Base-by-base conservation (phyloP, 2,797 vertebrate genomes). In the Heterohyrax brucei region DNA sequence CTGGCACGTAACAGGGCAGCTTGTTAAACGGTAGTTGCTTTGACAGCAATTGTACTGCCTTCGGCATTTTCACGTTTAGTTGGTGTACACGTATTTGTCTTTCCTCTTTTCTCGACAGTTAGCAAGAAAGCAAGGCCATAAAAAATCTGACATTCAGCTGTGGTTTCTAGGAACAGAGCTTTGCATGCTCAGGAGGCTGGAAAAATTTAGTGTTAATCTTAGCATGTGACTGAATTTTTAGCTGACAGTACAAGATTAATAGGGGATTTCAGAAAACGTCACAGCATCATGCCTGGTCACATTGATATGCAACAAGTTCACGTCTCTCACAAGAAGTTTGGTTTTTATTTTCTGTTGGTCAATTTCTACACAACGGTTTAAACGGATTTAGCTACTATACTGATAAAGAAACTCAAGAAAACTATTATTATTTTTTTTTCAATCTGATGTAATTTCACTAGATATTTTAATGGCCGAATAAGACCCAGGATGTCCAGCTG, bases 151-250 rank as follows among this genome's bases (percentile, higher is more conserved):
- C 44, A 62, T 79, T 82, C 84, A 84, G 56, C 39, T 24, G 56
- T 62, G 83, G 44, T 53, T 82, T 79, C 75, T 85, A 78, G 88
- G 5, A 82, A 59, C 8, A 33, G 61, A 88, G 86, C 16, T 91
- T 19, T 48, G 46, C 28, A 13, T 0, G 46, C 53, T 87, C 33
- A 84, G 68, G 62, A n/a, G 73, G 89, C 64, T 18, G 44, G 13
- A 80, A 75, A 88, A 70, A 78, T 59, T 76, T 16, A 39, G 10
- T 26, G 72, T 77, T 62, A 53, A 86, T 78, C 68, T 94, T 79
- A 75, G 90, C 93, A 48, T 1, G 53, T 75, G 93, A 50, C 70
- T 14, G 84, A 89, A 59, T 83, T 85, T 30, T 50, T 46, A 90
- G 70, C 72, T 77, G 70, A 62, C 26, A 77, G 53, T 7, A 3